phyloP scores from a whole-genome alignment of 2,888 invertebrate species.

The Raillietiella orientalis region DNA sequence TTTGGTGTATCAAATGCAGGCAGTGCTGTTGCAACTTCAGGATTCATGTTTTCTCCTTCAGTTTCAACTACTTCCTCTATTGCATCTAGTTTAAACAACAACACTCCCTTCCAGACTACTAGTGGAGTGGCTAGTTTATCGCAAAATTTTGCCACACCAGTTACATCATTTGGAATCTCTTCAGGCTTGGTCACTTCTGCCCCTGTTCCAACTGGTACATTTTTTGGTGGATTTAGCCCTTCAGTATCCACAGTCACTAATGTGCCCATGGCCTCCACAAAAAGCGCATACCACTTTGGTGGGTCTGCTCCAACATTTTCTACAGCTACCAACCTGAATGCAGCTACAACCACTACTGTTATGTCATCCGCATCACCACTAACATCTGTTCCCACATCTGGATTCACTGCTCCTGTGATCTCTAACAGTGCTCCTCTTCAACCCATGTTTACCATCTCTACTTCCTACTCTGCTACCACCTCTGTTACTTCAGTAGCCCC shows the following conservation, averaged over 20 bases:
- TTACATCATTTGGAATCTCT: neutral
- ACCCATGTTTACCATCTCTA: too few relatives aligned
- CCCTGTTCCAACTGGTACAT: conserved; percentile 5
- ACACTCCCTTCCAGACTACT: too few relatives aligned
- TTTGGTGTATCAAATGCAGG: conserved; percentile 6
- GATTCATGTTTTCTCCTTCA: neutral
- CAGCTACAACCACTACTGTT: conserved; percentile 6
- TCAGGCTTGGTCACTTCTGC: conserved; percentile 9
- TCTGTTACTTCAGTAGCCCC: too few relatives aligned
- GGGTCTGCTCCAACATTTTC: conserved; percentile 2
- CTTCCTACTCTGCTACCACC: too few relatives aligned
- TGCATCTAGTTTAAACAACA: too few relatives aligned
- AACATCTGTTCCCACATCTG: conserved; percentile 4
- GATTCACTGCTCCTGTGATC: too few relatives aligned
- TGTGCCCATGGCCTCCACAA: conserved; percentile 7
- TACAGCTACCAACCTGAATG: conserved; percentile 6
- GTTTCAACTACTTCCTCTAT: too few relatives aligned
- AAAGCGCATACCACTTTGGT: conserved; percentile 8
- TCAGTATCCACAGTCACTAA: conserved; percentile 5
- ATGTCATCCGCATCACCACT: conserved; percentile 2
- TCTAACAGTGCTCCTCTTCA: too few relatives aligned
- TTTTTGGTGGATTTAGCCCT: conserved; percentile 3
- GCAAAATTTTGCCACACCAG: conserved; percentile 1
- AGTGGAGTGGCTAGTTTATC: conserved; percentile 3
- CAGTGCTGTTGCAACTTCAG: neutral